Percentiles rank a stretch among this genome's conserved stretches.
These are phyloP conservation scores for Diplodus puntazzo DNA, from an alignment of 2,797 vertebrate species.

Conservation along the genomic window DNA sequence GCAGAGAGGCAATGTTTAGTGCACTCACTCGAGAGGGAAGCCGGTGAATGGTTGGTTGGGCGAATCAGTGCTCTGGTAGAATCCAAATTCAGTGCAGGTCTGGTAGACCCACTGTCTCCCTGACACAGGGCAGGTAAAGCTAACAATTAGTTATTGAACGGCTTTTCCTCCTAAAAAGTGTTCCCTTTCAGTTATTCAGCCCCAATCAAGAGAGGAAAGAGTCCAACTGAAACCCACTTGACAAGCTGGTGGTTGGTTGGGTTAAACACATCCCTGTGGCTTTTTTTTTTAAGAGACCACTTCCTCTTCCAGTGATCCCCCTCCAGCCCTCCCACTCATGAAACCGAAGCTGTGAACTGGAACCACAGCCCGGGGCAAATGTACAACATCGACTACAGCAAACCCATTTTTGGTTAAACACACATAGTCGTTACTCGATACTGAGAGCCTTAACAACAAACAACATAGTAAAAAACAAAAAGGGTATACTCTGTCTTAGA, in stretches of 20 bases:
- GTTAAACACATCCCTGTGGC: slow-evolving; percentile 40
- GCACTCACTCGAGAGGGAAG: slow-evolving; percentile 79
- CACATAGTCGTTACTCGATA: slow-evolving; percentile 3
- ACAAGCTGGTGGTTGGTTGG: background rate
- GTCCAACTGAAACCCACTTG: slow-evolving; percentile 30
- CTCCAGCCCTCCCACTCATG: slow-evolving; percentile 37
- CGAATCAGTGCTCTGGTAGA: slow-evolving; percentile 84
- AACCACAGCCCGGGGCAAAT: slow-evolving; percentile 23
- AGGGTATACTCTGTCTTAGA: background rate
- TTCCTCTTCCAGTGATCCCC: slow-evolving; percentile 58
- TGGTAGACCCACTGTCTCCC: slow-evolving; percentile 82
- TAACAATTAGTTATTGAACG: slow-evolving; percentile 18
- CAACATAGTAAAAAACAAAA: background rate
- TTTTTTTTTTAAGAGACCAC: slow-evolving; percentile 44
- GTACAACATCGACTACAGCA: slow-evolving; percentile 2
- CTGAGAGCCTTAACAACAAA: background rate
- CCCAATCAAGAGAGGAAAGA: slow-evolving; percentile 27
- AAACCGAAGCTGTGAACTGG: slow-evolving; percentile 49
- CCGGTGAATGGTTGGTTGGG: slow-evolving; percentile 82
- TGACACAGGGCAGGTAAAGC: slow-evolving; percentile 38
- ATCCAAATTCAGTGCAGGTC: slow-evolving; percentile 87
- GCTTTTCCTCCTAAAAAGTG: background rate
- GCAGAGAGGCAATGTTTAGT: slow-evolving; percentile 12
- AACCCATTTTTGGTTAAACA: slow-evolving; percentile 14
- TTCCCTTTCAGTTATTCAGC: slow-evolving; percentile 17